Evolutionary conservation across 2,888 invertebrate genomes (phyloP).

Genomic region (Plemyria rubiginata): DNA sequence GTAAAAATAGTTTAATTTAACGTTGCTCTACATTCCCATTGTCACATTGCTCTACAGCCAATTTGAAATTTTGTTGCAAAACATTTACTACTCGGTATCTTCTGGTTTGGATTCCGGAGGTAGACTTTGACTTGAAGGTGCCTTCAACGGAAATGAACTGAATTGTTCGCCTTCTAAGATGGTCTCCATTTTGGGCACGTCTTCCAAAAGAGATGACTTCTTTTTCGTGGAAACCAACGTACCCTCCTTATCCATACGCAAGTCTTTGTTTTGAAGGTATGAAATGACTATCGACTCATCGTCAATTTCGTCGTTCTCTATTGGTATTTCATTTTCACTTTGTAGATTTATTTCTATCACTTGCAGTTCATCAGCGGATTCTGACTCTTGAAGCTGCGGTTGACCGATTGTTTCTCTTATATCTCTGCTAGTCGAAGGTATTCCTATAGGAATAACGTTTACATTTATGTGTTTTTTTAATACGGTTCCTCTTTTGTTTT

Average conservation of each 20-base stretch:
- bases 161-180: conserved; percentile 61
- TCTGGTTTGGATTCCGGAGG: conserved; percentile 26
- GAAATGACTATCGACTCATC: conserved; percentile 61
- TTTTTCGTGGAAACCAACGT: conserved; percentile 53
- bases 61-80: conserved; percentile 12
- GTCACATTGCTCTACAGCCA: neutral
- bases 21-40: neutral
- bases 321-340: conserved; percentile 56
- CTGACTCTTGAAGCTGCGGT: conserved; percentile 44
- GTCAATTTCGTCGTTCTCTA: conserved; percentile 49
- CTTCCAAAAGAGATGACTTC: conserved; percentile 58
- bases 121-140: conserved; percentile 34
- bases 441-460: conserved; percentile 46
- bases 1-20: conserved; percentile 6
- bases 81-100: conserved; percentile 32
- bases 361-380: conserved; percentile 56
- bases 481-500: conserved; percentile 44
- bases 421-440: conserved; percentile 59
- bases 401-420: conserved; percentile 35
- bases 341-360: conserved; percentile 61
- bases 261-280: conserved; percentile 58
- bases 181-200: conserved; percentile 67
- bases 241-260: conserved; percentile 48
- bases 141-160: conserved; percentile 42
- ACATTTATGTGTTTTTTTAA: conserved; percentile 46